Conservation (phyloP, 1,140 invertebrate species). For the Drosophila orosa region DNA sequence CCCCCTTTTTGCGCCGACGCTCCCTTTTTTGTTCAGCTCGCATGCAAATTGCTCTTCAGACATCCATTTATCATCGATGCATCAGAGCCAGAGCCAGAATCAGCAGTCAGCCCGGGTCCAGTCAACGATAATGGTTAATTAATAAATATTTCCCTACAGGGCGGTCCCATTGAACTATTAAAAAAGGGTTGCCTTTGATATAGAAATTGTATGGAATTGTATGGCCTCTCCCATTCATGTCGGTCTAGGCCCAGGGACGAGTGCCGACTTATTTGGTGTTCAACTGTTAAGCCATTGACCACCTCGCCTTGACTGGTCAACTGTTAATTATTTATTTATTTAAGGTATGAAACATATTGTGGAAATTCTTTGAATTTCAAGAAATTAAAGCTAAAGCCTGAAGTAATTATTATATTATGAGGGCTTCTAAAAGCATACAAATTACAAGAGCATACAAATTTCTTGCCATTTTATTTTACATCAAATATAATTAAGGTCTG, state of each 20-base stretch:
- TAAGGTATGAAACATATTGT: neutral
- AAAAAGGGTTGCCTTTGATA: conserved; percentile 30
- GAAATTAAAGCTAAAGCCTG: neutral
- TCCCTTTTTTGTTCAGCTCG: conserved; percentile 43
- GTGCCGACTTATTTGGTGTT: conserved; percentile 15
- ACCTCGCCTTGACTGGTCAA: conserved; percentile 25
- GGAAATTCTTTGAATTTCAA: neutral
- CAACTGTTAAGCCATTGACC: conserved; percentile 48
- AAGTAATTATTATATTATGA: neutral
- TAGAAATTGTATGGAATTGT: conserved; percentile 34
- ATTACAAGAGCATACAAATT: no score
- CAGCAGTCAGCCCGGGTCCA: conserved; percentile 35
- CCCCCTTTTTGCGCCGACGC: conserved; percentile 8
- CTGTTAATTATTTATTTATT: conserved; percentile 19
- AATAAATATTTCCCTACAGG: conserved; percentile 68
- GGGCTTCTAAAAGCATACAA: neutral
- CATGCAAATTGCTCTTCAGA: conserved; percentile 81
- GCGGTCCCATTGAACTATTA: conserved; percentile 26
- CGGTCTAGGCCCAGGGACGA: neutral
- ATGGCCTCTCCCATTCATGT: conserved; percentile 1
- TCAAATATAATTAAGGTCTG: neutral
- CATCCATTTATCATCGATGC: conserved; percentile 71
- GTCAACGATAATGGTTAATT: conserved; percentile 77
- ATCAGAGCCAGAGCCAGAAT: conserved; percentile 34
- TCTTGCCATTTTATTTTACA: neutral